Percentiles rank a stretch among this genome's conserved stretches.
Conservation (phyloP, 2,113 vertebrate species). For the Pavo muticus region DNA sequence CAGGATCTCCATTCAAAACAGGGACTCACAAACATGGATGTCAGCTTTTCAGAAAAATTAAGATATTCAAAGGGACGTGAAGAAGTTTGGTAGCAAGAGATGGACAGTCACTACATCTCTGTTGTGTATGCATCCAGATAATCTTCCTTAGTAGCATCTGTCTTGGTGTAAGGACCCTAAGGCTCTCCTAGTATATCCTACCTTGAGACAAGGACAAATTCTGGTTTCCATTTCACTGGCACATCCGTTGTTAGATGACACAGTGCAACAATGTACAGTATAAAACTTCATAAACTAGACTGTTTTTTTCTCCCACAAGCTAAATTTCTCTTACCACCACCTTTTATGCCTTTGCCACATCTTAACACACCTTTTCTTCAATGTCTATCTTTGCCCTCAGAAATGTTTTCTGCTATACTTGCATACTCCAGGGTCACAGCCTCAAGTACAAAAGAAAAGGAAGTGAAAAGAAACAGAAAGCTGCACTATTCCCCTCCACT, state of each 20-base stretch:
- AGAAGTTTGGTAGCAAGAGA: not conserved
- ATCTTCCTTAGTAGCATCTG: not conserved
- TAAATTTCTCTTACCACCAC: not conserved
- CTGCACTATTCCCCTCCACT: not conserved
- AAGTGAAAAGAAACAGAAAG: constrained; percentile 1
- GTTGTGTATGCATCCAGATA: not conserved
- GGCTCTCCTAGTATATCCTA: not conserved
- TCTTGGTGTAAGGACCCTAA: not conserved
- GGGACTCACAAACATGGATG: not conserved
- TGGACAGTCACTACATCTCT: not conserved
- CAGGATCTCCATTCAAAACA: not conserved
- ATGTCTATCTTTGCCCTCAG: not conserved
- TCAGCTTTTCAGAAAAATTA: not conserved
- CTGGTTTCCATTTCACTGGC: not conserved
- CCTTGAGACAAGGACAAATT: not conserved
- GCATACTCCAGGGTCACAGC: not conserved
- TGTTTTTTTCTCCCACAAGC: not conserved
- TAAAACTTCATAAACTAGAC: not conserved
- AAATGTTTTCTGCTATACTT: not conserved
- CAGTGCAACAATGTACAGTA: not conserved
- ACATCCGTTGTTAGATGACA: not conserved
- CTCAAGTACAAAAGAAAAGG: not conserved
- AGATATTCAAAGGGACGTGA: not conserved
- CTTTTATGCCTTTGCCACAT: not conserved
- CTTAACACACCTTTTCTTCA: not conserved